phyloP scores from a whole-genome alignment of 2,797 vertebrate genomes.

The Momotus momota region DNA sequence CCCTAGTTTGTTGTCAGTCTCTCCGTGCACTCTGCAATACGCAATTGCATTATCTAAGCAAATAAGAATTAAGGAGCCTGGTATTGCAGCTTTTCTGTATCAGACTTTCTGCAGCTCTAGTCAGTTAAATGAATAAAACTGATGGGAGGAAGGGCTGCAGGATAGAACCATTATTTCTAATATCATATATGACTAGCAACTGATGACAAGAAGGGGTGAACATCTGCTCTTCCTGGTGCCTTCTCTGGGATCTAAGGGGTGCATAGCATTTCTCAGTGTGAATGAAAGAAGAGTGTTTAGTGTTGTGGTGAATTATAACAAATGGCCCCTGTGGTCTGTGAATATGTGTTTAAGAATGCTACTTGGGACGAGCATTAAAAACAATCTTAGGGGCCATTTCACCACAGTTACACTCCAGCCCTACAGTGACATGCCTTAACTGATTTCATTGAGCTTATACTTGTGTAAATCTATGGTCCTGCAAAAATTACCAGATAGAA shows the following conservation, averaged over 20 bases:
- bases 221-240: neutral
- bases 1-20: neutral
- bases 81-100: neutral
- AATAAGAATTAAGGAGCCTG: neutral
- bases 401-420: neutral
- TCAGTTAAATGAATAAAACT: conserved; percentile 5
- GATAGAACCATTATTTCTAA: neutral
- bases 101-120: neutral
- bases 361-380: conserved; percentile 12
- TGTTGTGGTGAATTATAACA: conserved; percentile 40
- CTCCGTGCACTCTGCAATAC: neutral
- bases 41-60: neutral
- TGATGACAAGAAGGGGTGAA: neutral
- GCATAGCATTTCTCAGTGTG: neutral
- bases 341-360: conserved; percentile 50
- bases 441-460: neutral
- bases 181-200: neutral
- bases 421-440: neutral
- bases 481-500: neutral
- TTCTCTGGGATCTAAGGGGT: neutral
- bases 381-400: neutral
- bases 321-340: conserved; percentile 26
- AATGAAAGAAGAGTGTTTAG: conserved; percentile 27
- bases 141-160: neutral
- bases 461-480: neutral